Evolutionary conservation across 2,797 vertebrate species (phyloP).

Genomic region (Enteromius treurensis): DNA sequence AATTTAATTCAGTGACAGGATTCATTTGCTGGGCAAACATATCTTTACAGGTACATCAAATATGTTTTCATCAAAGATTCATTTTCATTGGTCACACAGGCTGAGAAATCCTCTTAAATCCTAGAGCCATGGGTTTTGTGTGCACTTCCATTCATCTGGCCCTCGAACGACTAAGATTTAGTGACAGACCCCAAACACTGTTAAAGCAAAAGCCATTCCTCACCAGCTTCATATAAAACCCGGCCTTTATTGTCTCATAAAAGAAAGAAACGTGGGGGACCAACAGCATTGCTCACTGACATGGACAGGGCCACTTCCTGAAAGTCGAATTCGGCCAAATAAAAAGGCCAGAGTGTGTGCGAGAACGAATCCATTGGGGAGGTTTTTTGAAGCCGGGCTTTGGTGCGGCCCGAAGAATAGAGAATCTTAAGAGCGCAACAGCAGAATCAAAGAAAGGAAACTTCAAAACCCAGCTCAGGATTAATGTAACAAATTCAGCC

Average conservation of each 20-base stretch:
- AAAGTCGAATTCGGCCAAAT: slow-evolving; percentile 60
- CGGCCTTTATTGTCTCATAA: slow-evolving; percentile 79
- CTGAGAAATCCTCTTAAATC: slow-evolving; percentile 67
- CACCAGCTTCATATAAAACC: slow-evolving; percentile 80
- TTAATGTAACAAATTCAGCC: slow-evolving; percentile 62
- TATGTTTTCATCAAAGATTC: slow-evolving; percentile 68
- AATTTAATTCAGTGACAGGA: slow-evolving; percentile 65
- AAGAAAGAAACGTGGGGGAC: slow-evolving; percentile 77
- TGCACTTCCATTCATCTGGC: slow-evolving; percentile 64
- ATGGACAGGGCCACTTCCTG: slow-evolving; percentile 61
- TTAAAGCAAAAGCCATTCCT: slow-evolving; percentile 80
- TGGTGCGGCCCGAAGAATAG: slow-evolving; percentile 51
- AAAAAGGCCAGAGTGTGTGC: slow-evolving; percentile 58
- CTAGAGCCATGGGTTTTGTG: slow-evolving; percentile 63
- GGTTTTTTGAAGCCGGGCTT: slow-evolving; percentile 63
- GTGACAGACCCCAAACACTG: slow-evolving; percentile 76
- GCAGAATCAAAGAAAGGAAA: slow-evolving; percentile 57
- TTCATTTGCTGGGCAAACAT: slow-evolving; percentile 64
- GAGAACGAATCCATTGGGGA: slow-evolving; percentile 61
- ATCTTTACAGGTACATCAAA: slow-evolving; percentile 66
- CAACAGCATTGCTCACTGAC: slow-evolving; percentile 72
- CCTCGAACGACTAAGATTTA: slow-evolving; percentile 76
- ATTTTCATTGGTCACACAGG: slow-evolving; percentile 71
- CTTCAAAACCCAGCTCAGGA: slow-evolving; percentile 52
- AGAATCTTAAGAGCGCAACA: slow-evolving; percentile 49